Conservation (phyloP, 2,888 invertebrate species). For the Archips crataeganus region DNA sequence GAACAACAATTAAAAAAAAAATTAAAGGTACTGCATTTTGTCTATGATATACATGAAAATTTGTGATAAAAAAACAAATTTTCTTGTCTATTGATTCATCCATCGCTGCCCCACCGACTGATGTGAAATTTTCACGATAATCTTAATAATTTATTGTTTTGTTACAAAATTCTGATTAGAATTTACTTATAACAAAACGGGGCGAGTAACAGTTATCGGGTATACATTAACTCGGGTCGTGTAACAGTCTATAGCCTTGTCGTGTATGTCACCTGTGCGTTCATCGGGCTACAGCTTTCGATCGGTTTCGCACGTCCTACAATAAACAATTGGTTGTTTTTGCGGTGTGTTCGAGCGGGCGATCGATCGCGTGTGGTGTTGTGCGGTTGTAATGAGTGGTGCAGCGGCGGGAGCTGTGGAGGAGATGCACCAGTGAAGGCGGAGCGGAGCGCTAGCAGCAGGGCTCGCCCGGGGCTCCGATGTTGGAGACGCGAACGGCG, state of each 20-base stretch:
- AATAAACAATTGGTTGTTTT: constrained; percentile 68
- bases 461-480: constrained; percentile 81
- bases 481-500: constrained; percentile 91
- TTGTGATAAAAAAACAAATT: constrained; percentile 52
- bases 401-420: constrained; percentile 59
- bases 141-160: constrained; percentile 60
- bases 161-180: constrained; percentile 58
- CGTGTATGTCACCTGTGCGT: constrained; percentile 60
- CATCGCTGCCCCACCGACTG: constrained; percentile 78
- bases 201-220: constrained; percentile 27
- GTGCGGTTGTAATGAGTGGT: constrained; percentile 64
- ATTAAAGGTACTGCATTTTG: constrained; percentile 43
- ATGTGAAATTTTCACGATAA: constrained; percentile 68
- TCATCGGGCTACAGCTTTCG: constrained; percentile 66
- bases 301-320: constrained; percentile 70
- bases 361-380: constrained; percentile 50
- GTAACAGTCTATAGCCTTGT: constrained; percentile 42
- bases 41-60: constrained; percentile 49
- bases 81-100: constrained; percentile 80
- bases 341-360: constrained; percentile 42
- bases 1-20: background rate
- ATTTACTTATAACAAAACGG: constrained; percentile 43
- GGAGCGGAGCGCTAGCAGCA: constrained; percentile 59
- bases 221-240: constrained; percentile 29
- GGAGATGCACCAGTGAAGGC: constrained; percentile 73